Evolutionary conservation across 1,140 invertebrate species (phyloP), one percentile per base, ranked within the genome.

Genomic region (Andrena cerasifolii): DNA sequence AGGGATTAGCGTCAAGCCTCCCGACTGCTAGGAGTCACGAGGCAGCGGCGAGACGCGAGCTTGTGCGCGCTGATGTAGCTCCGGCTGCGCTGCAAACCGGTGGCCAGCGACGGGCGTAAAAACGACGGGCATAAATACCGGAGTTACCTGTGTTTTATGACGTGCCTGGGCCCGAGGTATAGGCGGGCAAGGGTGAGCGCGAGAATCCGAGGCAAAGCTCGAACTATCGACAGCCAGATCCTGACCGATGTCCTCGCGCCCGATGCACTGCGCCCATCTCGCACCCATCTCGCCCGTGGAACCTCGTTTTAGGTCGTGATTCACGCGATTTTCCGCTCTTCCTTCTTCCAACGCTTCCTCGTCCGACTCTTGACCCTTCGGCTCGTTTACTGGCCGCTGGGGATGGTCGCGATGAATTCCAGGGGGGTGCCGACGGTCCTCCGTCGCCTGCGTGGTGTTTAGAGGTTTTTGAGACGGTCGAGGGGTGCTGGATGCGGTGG

Each of bases 111-210:
- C 71, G 80, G 59, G 75, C 75, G 78, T 87, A 84, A 86, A 87
- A 87, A 88, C 80, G 81, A 83, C 84, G 84, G 84, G 80, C 89
- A 92, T 92, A 92, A 92, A 92, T 92, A 92, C 88, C 84, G 91
- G 91, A 86, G 89, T 92, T 92, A 92, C 89, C 90, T 89, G 86
- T 91, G 89, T 92, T 92, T 92, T 92, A 92, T 91, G 89, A 88
- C 86, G 84, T 68, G 86, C 84, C 81, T 77, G 77, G 56, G 16
- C 31, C 53, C 56, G 80, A 82, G 78, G 83, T 56, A 83, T 75
- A 77, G 63, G 70, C 71, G 70, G 65, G 73, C 73, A 82, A 59
- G 58, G 65, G 73, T 84, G 82, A 72, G 80, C 80, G 78, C 79
- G 80, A 84, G 86, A 84, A 82, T 86, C 85, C 85, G 81, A 76